Conservation (phyloP, 2,113 vertebrate genomes). For the Corythaeola cristata region DNA sequence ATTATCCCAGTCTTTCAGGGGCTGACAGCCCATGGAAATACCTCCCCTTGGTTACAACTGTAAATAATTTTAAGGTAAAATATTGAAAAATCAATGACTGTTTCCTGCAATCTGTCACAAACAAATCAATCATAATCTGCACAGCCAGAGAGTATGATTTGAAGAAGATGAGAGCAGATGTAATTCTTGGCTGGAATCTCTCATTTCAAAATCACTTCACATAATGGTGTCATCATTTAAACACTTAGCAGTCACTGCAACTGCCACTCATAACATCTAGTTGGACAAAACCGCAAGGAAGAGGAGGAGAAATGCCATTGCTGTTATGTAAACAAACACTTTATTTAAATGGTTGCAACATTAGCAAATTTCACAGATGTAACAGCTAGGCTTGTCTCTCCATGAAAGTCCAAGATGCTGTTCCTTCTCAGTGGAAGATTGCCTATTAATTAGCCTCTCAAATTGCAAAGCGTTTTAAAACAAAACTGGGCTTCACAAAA, state of each 20-base stretch:
- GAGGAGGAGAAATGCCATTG: constrained; percentile 68
- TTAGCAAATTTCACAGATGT: constrained; percentile 54
- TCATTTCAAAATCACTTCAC: constrained; percentile 93
- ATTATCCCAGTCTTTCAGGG: constrained; percentile 88
- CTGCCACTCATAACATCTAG: constrained; percentile 78
- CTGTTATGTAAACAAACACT: constrained; percentile 73
- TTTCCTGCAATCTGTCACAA: constrained; percentile 97
- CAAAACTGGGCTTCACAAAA: neutral
- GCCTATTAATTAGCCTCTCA: constrained; percentile 15
- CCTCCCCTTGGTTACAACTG: constrained; percentile 90
- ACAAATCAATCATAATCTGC: constrained; percentile 97
- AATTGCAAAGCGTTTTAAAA: neutral
- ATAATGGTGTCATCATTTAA: constrained; percentile 99
- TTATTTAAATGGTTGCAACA: constrained; percentile 62
- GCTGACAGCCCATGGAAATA: constrained; percentile 88
- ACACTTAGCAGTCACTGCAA: constrained; percentile 86
- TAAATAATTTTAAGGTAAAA: constrained; percentile 99
- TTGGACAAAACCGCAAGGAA: constrained; percentile 75
- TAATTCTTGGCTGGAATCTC: constrained; percentile 93
- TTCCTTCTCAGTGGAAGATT: neutral
- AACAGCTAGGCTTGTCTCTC: constrained; percentile 14
- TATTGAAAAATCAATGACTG: constrained; percentile 98
- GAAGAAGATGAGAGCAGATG: constrained; percentile 81
- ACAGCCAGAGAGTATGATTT: constrained; percentile 81
- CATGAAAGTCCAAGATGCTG: neutral